phyloP scores from a whole-genome alignment of 1,140 invertebrate genomes.

The Coelopa frigida region DNA sequence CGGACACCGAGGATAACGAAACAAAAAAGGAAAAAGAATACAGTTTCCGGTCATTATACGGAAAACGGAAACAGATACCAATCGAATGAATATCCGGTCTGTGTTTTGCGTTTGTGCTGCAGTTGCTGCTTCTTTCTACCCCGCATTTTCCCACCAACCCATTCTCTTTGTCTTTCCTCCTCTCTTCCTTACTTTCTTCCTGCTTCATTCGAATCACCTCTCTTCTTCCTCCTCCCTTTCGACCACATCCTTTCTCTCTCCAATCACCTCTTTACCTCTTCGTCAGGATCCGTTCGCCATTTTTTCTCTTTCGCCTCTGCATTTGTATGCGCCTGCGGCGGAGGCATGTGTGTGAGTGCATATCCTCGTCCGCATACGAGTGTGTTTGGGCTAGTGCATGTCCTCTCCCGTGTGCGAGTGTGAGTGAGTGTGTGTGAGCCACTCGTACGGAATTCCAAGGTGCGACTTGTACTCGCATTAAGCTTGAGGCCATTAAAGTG shows the following conservation, averaged over 20 bases:
- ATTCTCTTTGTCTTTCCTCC: background rate
- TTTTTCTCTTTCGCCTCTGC: no score
- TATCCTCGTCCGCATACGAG: no score
- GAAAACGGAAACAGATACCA: slow-evolving; percentile 41
- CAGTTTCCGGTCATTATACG: slow-evolving; percentile 19
- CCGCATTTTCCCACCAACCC: background rate
- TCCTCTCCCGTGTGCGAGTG: no score
- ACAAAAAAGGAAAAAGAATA: slow-evolving; percentile 10
- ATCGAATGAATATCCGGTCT: slow-evolving; percentile 32
- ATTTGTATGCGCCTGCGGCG: no score
- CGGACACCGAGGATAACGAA: no score
- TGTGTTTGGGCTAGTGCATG: no score
- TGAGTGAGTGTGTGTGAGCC: no score
- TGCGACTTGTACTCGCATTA: no score
- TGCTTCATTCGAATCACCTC: slow-evolving; percentile 6
- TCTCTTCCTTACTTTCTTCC: slow-evolving; percentile 8
- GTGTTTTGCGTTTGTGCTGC: slow-evolving; percentile 7
- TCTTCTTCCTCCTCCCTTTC: background rate
- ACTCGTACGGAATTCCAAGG: no score
- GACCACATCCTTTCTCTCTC: background rate
- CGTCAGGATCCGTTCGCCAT: no score
- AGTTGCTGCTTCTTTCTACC: background rate
- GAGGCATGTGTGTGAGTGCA: no score
- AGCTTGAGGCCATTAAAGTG: no score
- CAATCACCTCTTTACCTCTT: background rate